These are phyloP conservation scores for Eurosta solidaginis DNA, from an alignment of 1,140 invertebrate genomes.

Conservation along the genomic window DNA sequence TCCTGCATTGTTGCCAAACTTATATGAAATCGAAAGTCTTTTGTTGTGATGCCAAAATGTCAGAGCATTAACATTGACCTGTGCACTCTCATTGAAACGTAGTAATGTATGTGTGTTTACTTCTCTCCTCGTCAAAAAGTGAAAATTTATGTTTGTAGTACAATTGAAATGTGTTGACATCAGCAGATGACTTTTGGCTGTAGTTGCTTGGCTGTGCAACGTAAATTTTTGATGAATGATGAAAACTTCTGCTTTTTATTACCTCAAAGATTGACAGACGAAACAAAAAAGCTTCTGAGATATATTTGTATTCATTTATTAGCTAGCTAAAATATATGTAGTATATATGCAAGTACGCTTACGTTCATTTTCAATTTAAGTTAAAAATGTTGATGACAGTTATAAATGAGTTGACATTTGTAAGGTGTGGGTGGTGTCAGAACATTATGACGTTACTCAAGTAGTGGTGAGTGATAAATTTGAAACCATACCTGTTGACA, in stretches of 20 bases:
- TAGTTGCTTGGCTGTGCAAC: background rate
- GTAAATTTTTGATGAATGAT: conserved; percentile 1
- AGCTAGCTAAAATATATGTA: background rate
- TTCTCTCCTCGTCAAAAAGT: background rate
- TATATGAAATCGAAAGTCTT: background rate
- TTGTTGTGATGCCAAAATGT: background rate
- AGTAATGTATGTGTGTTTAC: background rate
- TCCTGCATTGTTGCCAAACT: background rate
- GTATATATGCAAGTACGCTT: too few relatives aligned
- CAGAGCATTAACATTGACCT: conserved; percentile 23
- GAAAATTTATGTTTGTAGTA: background rate
- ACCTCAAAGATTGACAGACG: background rate
- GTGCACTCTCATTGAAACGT: background rate
- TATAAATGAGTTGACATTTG: background rate
- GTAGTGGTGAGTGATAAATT: too few relatives aligned
- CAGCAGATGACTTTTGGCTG: background rate
- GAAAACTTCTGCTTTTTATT: background rate
- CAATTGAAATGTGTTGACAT: conserved; percentile 19
- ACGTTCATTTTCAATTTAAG: too few relatives aligned
- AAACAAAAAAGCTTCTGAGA: background rate
- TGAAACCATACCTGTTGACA: too few relatives aligned
- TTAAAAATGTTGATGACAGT: background rate
- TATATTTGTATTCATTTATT: conserved; percentile 1
- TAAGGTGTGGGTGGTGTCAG: background rate
- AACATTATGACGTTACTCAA: too few relatives aligned